These are phyloP conservation scores for Trachurus trachurus DNA, from an alignment of 2,797 vertebrate genomes.

Conservation along the genomic window DNA sequence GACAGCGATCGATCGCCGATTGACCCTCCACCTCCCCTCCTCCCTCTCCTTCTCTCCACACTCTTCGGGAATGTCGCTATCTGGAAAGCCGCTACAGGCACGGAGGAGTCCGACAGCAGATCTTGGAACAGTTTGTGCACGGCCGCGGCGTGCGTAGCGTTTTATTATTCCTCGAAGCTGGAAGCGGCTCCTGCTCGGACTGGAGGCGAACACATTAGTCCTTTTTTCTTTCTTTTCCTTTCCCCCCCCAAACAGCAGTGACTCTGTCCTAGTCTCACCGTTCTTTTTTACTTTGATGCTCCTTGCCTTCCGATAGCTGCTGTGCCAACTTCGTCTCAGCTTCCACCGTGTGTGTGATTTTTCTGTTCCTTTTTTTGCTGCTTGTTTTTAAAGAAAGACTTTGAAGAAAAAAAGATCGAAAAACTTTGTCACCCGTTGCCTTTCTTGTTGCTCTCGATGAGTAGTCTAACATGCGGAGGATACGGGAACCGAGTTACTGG, in stretches of 20 bases:
- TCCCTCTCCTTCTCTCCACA: conserved; percentile 29
- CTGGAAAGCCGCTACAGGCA: conserved; percentile 76
- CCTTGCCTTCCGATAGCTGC: conserved; percentile 69
- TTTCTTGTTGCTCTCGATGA: conserved; percentile 90
- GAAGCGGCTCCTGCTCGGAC: conserved; percentile 52
- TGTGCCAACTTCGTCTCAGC: conserved; percentile 72
- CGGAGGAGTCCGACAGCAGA: conserved; percentile 68
- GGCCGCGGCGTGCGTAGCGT: conserved; percentile 58
- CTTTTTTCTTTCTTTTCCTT: conserved; percentile 9
- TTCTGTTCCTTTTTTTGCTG: neutral
- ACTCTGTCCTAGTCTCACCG: conserved; percentile 50
- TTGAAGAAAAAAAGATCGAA: conserved; percentile 45
- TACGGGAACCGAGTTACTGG: conserved; percentile 94
- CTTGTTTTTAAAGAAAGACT: neutral
- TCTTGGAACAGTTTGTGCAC: conserved; percentile 60
- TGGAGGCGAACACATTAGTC: conserved; percentile 62
- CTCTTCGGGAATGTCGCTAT: conserved; percentile 82
- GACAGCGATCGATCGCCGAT: conserved; percentile 77
- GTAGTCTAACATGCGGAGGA: conserved; percentile 96
- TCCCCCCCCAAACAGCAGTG: conserved; percentile 20
- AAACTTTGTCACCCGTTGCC: conserved; percentile 84
- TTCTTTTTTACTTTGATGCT: conserved; percentile 67
- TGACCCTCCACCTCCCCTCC: conserved; percentile 25
- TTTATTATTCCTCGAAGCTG: conserved; percentile 62
- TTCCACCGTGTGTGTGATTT: conserved; percentile 53